These are phyloP conservation scores for Serranus cabrilla DNA, from an alignment of 2,797 vertebrate species.

Conservation along the genomic window DNA sequence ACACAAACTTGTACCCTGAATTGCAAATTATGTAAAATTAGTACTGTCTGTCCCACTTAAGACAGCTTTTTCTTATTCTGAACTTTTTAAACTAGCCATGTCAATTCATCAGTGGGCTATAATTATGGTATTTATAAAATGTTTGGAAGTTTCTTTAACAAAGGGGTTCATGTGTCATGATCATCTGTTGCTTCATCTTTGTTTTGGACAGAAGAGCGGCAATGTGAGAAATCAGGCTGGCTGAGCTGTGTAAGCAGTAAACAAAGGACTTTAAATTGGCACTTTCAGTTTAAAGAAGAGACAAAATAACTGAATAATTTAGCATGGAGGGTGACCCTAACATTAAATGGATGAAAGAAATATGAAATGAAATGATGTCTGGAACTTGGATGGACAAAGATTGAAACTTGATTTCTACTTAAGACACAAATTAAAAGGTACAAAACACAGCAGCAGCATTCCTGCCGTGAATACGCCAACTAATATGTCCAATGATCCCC, in stretches of 20 bases:
- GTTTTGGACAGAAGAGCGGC: conserved; percentile 6
- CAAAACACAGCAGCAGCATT: background rate
- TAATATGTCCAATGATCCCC: background rate
- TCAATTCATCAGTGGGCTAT: background rate
- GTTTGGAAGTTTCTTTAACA: conserved; percentile 5
- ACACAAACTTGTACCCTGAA: conserved; percentile 31
- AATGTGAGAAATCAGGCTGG: background rate
- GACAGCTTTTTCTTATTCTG: background rate
- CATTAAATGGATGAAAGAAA: too few relatives aligned
- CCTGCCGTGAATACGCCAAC: background rate
- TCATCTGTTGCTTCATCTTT: background rate
- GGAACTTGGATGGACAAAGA: background rate
- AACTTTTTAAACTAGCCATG: background rate
- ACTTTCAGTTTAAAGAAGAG: conserved; percentile 2
- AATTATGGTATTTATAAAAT: conserved; percentile 3
- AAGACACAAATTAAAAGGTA: background rate
- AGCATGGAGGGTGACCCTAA: background rate
- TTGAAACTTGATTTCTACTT: background rate
- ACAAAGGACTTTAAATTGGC: conserved; percentile 20
- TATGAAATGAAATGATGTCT: too few relatives aligned
- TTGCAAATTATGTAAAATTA: conserved; percentile 24
- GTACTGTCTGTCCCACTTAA: conserved; percentile 9
- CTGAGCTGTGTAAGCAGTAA: background rate
- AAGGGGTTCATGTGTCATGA: background rate
- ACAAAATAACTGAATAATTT: background rate